A percentile compares a stretch with the other conserved stretches of the same genome.
phyloP scores from a whole-genome alignment of 1,140 invertebrate species.

The Limonius californicus region DNA sequence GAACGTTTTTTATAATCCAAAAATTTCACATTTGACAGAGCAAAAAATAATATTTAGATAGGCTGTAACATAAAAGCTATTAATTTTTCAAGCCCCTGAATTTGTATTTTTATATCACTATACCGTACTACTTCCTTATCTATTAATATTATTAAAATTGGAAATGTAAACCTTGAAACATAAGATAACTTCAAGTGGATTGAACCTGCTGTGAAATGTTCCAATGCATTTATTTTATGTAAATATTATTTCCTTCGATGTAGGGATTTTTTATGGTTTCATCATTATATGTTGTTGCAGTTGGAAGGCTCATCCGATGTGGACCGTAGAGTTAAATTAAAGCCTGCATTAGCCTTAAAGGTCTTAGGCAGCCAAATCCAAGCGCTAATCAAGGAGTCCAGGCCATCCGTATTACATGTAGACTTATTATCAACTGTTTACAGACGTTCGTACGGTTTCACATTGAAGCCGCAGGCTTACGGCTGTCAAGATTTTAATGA shows the following conservation, averaged over 20 bases:
- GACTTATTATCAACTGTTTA: conserved; percentile 52
- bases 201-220: neutral
- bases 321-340: conserved; percentile 56
- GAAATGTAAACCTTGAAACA: no score
- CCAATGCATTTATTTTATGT: conserved; percentile 1
- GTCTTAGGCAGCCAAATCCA: conserved; percentile 57
- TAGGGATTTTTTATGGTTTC: conserved; percentile 18
- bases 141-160: no score
- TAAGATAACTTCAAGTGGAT: no score
- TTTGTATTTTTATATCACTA: no score
- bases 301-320: conserved; percentile 56
- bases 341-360: conserved; percentile 52
- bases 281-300: conserved; percentile 37
- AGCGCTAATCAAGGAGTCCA: conserved; percentile 49
- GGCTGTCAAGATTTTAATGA: conserved; percentile 53
- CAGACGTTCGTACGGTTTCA: conserved; percentile 56
- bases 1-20: no score
- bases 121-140: no score
- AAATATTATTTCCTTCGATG: no score
- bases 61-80: no score
- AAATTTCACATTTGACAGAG: no score
- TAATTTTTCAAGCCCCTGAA: no score
- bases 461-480: conserved; percentile 55
- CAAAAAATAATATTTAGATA: no score
- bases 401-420: conserved; percentile 46